Evolutionary conservation across 2,888 invertebrate species (phyloP).

Genomic region (Drosophila paracracens): DNA sequence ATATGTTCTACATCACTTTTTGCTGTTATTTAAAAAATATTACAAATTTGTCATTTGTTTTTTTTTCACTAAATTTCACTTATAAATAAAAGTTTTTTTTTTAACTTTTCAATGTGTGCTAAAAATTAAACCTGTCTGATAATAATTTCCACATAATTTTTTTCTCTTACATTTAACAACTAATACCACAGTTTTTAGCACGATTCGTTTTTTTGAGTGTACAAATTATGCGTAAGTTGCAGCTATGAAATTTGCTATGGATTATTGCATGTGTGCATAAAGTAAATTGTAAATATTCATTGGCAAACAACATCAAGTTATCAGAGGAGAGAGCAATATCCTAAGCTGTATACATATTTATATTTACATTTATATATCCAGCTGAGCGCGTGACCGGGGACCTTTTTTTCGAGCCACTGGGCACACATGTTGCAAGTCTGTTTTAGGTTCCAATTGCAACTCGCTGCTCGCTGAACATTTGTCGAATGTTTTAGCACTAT

Average conservation of each 20-base stretch:
- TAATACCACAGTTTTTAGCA: neutral
- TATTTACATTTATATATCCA: slow-evolving; percentile 37
- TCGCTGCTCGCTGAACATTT: slow-evolving; percentile 38
- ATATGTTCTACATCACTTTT: too few relatives aligned
- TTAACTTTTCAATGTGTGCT: too few relatives aligned
- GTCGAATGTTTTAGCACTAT: slow-evolving; percentile 83
- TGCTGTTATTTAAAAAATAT: too few relatives aligned
- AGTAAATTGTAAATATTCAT: slow-evolving; percentile 35
- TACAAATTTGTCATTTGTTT: too few relatives aligned
- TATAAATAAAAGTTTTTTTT: too few relatives aligned
- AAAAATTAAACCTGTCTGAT: accelerated
- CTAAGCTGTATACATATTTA: slow-evolving; percentile 33
- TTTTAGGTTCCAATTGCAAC: slow-evolving; percentile 53
- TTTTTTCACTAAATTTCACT: too few relatives aligned
- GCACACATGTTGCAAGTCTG: slow-evolving; percentile 84
- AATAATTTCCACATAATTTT: neutral
- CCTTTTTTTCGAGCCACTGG: slow-evolving; percentile 73
- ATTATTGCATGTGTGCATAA: slow-evolving; percentile 17
- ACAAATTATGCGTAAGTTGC: slow-evolving; percentile 49
- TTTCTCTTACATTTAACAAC: neutral
- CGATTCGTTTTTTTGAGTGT: neutral
- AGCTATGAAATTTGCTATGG: slow-evolving; percentile 36
- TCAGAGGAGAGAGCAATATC: slow-evolving; percentile 14
- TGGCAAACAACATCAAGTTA: slow-evolving; percentile 13
- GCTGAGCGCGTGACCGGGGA: slow-evolving; percentile 72